phyloP scores from a whole-genome alignment of 2,888 invertebrate species.

The Apoderus coryli region DNA sequence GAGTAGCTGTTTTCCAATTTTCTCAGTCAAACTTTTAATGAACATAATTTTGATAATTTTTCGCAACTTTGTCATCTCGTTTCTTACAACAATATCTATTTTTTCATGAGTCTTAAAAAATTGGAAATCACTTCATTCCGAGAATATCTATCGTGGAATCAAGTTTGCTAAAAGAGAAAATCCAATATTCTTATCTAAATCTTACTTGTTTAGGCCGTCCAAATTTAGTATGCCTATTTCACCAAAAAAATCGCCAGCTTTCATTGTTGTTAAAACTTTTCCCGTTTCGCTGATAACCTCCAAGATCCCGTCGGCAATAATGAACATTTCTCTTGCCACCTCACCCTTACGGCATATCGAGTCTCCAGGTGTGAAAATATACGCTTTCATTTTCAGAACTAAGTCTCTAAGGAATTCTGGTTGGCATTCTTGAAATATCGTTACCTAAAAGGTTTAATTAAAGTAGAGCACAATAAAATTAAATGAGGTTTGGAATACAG shows the following conservation, averaged over 20 bases:
- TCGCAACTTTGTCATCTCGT: no score
- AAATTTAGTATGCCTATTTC: constrained; percentile 94
- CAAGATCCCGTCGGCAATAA: constrained; percentile 91
- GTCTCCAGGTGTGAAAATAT: constrained; percentile 95
- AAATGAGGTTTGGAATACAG: neutral
- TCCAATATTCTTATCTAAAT: no score
- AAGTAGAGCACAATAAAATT: constrained; percentile 2
- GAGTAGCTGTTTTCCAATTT: no score
- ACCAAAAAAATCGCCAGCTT: constrained; percentile 94
- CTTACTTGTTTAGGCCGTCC: constrained; percentile 88
- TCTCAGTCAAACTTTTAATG: no score
- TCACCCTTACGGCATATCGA: constrained; percentile 86
- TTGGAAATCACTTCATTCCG: no score
- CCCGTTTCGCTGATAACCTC: constrained; percentile 93
- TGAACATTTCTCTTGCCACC: constrained; percentile 93
- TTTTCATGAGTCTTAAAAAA: no score
- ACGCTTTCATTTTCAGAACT: constrained; percentile 95
- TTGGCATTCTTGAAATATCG: constrained; percentile 93
- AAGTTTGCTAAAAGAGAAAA: no score
- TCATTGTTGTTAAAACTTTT: constrained; percentile 87
- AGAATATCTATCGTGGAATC: no score
- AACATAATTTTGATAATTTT: no score
- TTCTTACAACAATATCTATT: no score
- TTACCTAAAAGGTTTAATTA: constrained; percentile 79
- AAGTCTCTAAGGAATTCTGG: constrained; percentile 94